Evolutionary conservation across 1,140 invertebrate genomes (phyloP), one percentile per base, ranked within the genome.

Genomic region (Ptiloglossa arizonensis): DNA sequence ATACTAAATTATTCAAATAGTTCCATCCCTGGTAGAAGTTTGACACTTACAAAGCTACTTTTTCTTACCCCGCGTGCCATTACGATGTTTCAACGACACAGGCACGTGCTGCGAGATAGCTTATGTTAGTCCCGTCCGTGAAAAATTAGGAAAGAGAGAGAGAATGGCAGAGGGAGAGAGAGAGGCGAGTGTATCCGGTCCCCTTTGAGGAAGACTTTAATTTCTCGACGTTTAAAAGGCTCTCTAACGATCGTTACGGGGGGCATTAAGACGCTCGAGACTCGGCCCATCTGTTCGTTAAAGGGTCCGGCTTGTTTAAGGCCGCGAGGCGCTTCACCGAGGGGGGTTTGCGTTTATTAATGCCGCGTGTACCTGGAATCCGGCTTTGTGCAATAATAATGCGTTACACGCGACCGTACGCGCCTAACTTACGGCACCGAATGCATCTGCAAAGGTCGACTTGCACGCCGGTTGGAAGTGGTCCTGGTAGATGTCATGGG

Each of bases 191-290:
- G 41, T 41, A 29, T 56, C 54, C 2, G 46, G 13, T n/a, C 29
- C 15, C 41, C 24, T 35, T 46, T 38, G 8, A 27, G 15, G 64
- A 59, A 38, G 52, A 27, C 62, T 52, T 74, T 74, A 74, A 74
- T 74, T 57, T 50, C 72, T 4, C 8, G 44, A 32, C 57, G 50
- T 66, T 74, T 66, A 66, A 66, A 38, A 35, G 62, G 19, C 62
- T 60, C 72, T 59, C 73, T 76, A 69, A 69, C 52, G 73, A 76
- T 76, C 73, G 73, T 76, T 69, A 76, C 24, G 73, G 60, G 41
- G n/a, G 41, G 27, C 63, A 76, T 76, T 76, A 76, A 76, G 73
- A 59, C 29, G 54, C 32, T 44, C 27, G 38, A 22, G 63, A 35
- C 50, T 57, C n/a, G 35, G 35, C n/a, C 50, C 19, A 11, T 32